phyloP scores from a whole-genome alignment of 2,113 vertebrate genomes.

The Oncorhynchus keta region DNA sequence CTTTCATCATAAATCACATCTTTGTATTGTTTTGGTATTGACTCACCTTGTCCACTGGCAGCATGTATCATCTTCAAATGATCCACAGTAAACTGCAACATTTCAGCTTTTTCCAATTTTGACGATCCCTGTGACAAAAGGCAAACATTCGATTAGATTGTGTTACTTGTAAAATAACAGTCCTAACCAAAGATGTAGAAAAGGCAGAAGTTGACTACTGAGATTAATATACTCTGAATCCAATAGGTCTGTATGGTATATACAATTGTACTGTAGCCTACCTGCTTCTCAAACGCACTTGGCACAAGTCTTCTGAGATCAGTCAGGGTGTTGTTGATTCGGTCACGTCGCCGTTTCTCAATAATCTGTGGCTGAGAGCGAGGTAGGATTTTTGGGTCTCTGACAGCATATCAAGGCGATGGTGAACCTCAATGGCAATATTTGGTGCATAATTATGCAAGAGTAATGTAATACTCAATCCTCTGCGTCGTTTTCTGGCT shows the following conservation, averaged over 20 bases:
- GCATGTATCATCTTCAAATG: conserved; percentile 98
- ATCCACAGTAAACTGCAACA: conserved; percentile 98
- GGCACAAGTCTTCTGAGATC: conserved; percentile 93
- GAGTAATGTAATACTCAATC: conserved; percentile 73
- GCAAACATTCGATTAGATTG: neutral
- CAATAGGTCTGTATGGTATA: no score
- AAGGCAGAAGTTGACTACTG: no score
- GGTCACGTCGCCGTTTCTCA: conserved; percentile 93
- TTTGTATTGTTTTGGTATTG: neutral
- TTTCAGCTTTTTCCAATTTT: conserved; percentile 96
- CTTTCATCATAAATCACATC: neutral
- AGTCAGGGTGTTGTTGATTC: conserved; percentile 96
- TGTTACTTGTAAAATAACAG: no score
- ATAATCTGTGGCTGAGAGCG: conserved; percentile 80
- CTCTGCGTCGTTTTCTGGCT: conserved; percentile 92
- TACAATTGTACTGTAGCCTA: conserved; percentile 36
- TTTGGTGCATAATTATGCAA: neutral
- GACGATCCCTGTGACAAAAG: conserved; percentile 83
- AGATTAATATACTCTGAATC: neutral
- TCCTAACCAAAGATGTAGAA: no score
- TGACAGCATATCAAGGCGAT: neutral
- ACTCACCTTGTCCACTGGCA: conserved; percentile 90
- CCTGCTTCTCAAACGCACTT: conserved; percentile 98
- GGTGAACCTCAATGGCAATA: neutral
- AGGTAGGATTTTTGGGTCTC: neutral